Conservation (phyloP, 2,888 invertebrate species). For the Punctoribates punctum region DNA sequence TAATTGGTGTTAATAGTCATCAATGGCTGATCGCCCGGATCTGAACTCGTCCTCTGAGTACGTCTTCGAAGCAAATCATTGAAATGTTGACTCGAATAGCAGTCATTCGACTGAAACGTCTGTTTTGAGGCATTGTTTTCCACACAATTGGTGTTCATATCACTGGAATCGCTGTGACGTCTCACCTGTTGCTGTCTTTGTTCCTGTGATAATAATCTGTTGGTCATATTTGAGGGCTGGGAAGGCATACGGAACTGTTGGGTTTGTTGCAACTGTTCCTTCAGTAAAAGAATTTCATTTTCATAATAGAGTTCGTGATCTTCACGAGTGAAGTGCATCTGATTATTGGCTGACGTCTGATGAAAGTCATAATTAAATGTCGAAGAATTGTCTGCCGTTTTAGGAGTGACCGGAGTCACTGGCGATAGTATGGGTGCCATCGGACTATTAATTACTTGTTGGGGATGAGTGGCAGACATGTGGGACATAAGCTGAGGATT, state of each 20-base stretch:
- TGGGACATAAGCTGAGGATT: conserved; percentile 43
- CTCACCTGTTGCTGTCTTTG: conserved; percentile 22
- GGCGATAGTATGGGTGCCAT: conserved; percentile 40
- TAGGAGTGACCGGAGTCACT: conserved; percentile 40
- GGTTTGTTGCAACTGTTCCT: conserved; percentile 36
- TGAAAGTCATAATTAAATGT: conserved; percentile 41
- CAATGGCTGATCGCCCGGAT: conserved; percentile 26
- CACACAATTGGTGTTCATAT: conserved; percentile 11
- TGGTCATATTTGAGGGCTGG: conserved; percentile 23
- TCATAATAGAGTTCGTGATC: conserved; percentile 21
- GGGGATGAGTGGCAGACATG: not conserved
- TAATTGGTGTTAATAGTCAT: conserved; percentile 33
- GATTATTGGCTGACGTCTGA: not conserved
- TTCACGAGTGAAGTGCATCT: not conserved
- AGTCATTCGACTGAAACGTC: not conserved
- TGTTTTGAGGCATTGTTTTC: conserved; percentile 5
- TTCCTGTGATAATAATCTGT: not conserved
- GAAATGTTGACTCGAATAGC: conserved; percentile 21
- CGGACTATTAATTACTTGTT: not conserved
- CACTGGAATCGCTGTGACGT: conserved; percentile 34
- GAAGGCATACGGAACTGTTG: conserved; percentile 47
- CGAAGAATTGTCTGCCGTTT: conserved; percentile 2
- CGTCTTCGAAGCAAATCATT: conserved; percentile 36
- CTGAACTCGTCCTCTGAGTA: conserved; percentile 28
- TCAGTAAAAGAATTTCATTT: conserved; percentile 13